Evolutionary conservation across 2,797 vertebrate species (phyloP).

Genomic region (Margarornis squamiger): DNA sequence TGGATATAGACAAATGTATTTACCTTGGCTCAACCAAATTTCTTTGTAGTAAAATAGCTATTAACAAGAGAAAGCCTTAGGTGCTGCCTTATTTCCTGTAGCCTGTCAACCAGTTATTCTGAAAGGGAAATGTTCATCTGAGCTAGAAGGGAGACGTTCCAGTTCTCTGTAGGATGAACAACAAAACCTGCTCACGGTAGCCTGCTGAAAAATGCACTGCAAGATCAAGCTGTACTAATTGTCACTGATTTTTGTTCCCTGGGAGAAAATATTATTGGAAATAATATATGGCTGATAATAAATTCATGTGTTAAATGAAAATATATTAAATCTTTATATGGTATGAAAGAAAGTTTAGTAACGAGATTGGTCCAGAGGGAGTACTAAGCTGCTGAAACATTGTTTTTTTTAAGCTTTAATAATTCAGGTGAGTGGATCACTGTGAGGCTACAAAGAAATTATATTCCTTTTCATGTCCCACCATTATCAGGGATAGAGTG

Average conservation of each 20-base stretch:
- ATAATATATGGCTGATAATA: conserved; percentile 14
- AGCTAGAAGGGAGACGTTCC: not conserved
- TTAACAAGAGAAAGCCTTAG: not conserved
- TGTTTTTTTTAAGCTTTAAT: conserved; percentile 11
- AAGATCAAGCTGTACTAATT: not conserved
- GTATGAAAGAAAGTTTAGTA: not conserved
- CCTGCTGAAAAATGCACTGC: not conserved
- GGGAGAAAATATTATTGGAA: conserved; percentile 21
- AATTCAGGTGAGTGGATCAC: not conserved
- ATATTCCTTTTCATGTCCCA: not conserved
- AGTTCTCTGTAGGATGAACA: not conserved
- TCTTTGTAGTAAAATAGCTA: not conserved
- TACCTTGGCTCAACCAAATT: not conserved
- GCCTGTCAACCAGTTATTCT: not conserved
- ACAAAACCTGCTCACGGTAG: not conserved
- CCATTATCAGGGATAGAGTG: not conserved
- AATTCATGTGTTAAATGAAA: conserved; percentile 32
- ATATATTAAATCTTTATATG: conserved; percentile 7
- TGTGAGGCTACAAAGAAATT: not conserved
- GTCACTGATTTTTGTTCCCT: conserved; percentile 5
- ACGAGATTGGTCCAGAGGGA: not conserved
- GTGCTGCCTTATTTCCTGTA: not conserved
- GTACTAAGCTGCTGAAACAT: not conserved
- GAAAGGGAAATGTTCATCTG: not conserved
- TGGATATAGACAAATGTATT: not conserved